A percentile compares a stretch with the other conserved stretches of the same genome.
These are phyloP conservation scores for Myiotriccus ornatus DNA, from an alignment of 2,797 vertebrate species.

Conservation along the genomic window DNA sequence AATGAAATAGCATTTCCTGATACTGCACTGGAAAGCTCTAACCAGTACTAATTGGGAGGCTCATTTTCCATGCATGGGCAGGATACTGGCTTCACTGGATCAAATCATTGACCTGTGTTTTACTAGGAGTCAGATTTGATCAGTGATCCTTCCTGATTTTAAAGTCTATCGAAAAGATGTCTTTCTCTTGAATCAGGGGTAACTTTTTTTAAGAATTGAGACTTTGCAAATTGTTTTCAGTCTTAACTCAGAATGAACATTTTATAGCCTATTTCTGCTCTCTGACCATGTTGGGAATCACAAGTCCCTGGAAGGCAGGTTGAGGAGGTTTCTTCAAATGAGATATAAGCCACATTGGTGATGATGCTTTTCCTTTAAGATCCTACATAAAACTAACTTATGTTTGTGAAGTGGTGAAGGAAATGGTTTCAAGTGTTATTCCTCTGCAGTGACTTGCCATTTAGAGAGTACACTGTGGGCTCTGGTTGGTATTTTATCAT, in stretches of 20 bases:
- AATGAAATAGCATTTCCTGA: constrained; percentile 31
- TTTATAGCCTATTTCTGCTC: background rate
- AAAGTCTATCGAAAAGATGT: background rate
- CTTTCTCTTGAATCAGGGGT: background rate
- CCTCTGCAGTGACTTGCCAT: background rate
- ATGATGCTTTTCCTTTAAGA: background rate
- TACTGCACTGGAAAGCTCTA: background rate
- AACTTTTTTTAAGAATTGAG: background rate
- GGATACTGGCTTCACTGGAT: background rate
- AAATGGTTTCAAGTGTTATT: background rate
- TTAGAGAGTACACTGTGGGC: background rate
- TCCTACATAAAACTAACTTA: background rate
- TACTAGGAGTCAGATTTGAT: background rate
- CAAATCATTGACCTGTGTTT: constrained; percentile 16
- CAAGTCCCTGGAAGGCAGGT: background rate
- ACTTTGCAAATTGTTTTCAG: background rate
- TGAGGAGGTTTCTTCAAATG: background rate
- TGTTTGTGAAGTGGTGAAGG: background rate
- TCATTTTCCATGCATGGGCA: background rate
- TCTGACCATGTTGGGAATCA: background rate
- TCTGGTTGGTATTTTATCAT: background rate
- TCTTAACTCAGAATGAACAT: background rate
- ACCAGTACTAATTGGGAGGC: constrained; percentile 7
- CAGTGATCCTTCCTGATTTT: background rate
- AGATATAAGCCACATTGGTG: background rate